Evolutionary conservation across 2,888 invertebrate genomes (phyloP), one percentile per base, ranked within the genome.

Genomic region (Quadroppia sp.): DNA sequence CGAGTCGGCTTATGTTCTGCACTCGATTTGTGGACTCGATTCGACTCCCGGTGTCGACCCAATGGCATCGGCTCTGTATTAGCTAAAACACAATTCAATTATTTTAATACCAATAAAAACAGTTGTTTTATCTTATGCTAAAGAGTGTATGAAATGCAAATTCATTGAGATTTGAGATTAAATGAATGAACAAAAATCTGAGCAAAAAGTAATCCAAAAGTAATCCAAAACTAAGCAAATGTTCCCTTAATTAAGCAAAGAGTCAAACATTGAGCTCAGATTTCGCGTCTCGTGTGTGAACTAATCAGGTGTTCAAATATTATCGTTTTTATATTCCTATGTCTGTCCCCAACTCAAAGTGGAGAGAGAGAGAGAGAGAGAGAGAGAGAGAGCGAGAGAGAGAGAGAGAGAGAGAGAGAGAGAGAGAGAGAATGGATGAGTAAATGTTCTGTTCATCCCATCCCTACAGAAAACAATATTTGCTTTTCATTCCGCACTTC

Each of bases 1-100:
- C 99, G 86, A n/a, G 98, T 98, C 15, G 98, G 95, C 82, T 99
- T 99, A 72, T 94, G 94, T 83, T 94, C 94, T 50, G 89, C 77
- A 80, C 80, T 78, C 81, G 80, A 77, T 79, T 85, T 85, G n/a
- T 61, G 79, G 73, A 78, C 78, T 69, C 79, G 72, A 36, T 77
- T 78, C 48, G 77, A 77, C 67, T 78, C 78, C 71, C 79, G 76
- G 71, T 76, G 77, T 61, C 78, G 71, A 64, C 75, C 78, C 61
- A 74, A 74, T 72, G 75, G 77, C 78, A 79, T 78, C 56, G 78
- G 78, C 73, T 79, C 79, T 25, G 79, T 78, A 70, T 77, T 79
- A 45, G 78, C 79, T 79, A 75, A 32, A 67, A 73, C 13, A 69
- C 15, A 45, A 53, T 15, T 3, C 15, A 23, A 20, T 32, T 17